phyloP scores from a whole-genome alignment of 2,888 invertebrate species.

The Pheosia tremula region DNA sequence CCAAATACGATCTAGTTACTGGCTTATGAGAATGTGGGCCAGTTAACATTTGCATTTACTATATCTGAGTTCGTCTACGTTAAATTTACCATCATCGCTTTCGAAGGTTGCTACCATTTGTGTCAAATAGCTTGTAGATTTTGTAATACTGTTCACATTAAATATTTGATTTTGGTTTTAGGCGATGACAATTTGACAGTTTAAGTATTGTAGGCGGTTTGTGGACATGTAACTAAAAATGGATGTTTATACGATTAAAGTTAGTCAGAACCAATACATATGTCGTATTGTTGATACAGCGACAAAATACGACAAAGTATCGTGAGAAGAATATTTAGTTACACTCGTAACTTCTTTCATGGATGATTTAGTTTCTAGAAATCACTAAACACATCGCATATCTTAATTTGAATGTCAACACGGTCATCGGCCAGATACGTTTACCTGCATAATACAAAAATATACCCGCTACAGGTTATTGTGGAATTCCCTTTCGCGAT shows the following conservation, averaged over 20 bases:
- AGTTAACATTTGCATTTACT: slow-evolving; percentile 5
- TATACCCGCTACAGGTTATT: not conserved
- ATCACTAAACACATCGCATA: not conserved
- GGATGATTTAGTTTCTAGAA: not conserved
- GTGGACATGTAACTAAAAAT: not conserved
- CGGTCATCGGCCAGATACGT: not conserved
- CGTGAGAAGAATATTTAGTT: too few relatives aligned
- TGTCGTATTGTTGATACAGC: too few relatives aligned
- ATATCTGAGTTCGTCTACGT: not conserved
- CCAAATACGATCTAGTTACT: not conserved
- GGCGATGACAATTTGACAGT: not conserved
- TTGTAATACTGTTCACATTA: slow-evolving; percentile 3
- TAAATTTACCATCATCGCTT: slow-evolving; percentile 17
- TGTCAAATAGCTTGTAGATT: slow-evolving; percentile 6
- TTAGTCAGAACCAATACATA: too few relatives aligned
- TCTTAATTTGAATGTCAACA: not conserved
- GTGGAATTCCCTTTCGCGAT: not conserved
- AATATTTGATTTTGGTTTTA: slow-evolving; percentile 9
- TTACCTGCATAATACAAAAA: not conserved
- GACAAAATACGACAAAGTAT: too few relatives aligned
- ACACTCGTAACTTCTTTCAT: too few relatives aligned
- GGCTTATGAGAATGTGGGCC: not conserved
- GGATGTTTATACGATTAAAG: too few relatives aligned
- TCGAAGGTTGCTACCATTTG: slow-evolving; percentile 15
- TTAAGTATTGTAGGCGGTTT: not conserved